A percentile compares a stretch with the other conserved stretches of the same genome.
Evolutionary conservation across 1,140 invertebrate genomes (phyloP).

Genomic region (Carcinoscorpius rotundicauda): DNA sequence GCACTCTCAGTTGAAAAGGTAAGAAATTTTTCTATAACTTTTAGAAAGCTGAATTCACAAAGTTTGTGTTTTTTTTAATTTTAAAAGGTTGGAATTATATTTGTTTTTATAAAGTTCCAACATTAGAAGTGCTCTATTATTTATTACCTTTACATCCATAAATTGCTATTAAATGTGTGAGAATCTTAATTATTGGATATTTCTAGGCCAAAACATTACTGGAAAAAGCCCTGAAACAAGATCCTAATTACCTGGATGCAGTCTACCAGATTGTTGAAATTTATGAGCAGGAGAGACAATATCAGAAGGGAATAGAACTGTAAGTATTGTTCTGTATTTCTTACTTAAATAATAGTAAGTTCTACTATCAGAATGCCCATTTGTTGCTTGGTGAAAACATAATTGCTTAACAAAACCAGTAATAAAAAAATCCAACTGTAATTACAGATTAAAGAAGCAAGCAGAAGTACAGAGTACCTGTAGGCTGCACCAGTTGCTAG

Average conservation of each 20-base stretch:
- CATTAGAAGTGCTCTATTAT: neutral
- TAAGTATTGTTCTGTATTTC: conserved; percentile 23
- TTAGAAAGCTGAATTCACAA: too few relatives aligned
- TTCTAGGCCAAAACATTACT: conserved; percentile 45
- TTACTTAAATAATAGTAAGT: too few relatives aligned
- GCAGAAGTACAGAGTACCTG: conserved; percentile 44
- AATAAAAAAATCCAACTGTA: neutral
- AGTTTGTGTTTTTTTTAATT: too few relatives aligned
- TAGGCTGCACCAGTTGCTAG: conserved; percentile 54
- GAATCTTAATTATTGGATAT: neutral
- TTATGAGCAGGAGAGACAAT: conserved; percentile 37
- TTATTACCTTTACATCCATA: too few relatives aligned
- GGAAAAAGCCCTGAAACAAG: conserved; percentile 52
- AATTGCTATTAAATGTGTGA: too few relatives aligned
- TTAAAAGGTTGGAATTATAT: too few relatives aligned
- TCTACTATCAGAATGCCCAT: too few relatives aligned
- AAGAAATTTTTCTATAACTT: conserved; percentile 4
- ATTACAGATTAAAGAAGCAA: conserved; percentile 45
- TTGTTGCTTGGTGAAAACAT: too few relatives aligned
- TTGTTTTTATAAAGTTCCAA: neutral
- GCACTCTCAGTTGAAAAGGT: conserved; percentile 46
- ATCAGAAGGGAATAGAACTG: conserved; percentile 34
- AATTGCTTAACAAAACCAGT: too few relatives aligned
- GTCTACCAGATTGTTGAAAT: conserved; percentile 54
- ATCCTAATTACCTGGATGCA: conserved; percentile 50